A percentile compares a stretch with the other conserved stretches of the same genome.
Evolutionary conservation across 2,113 vertebrate species (phyloP).

Genomic region (Cebus imitator): DNA sequence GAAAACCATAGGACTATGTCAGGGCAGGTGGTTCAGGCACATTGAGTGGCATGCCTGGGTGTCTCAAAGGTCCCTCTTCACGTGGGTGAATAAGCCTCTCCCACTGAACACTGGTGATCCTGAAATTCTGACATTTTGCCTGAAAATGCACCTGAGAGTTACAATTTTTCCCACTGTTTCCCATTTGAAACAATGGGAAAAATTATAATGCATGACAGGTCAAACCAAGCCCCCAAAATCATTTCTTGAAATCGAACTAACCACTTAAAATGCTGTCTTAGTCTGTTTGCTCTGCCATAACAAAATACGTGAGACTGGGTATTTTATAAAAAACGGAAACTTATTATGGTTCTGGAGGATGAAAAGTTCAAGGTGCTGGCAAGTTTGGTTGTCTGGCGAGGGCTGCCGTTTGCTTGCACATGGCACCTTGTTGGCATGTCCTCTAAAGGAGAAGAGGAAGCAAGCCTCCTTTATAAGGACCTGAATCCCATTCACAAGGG

Average conservation of each 20-base stretch:
- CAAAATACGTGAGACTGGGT: not conserved
- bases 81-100: not conserved
- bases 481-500: not conserved
- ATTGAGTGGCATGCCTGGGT: not conserved
- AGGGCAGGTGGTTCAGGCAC: rapidly evolving
- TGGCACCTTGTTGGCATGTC: not conserved
- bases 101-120: not conserved
- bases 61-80: not conserved
- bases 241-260: not conserved
- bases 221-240: not conserved
- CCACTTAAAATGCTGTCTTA: not conserved
- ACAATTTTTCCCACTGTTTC: not conserved
- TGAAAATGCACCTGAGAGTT: not conserved
- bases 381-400: not conserved
- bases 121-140: not conserved
- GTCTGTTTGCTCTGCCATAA: not conserved
- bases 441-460: not conserved
- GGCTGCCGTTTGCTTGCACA: not conserved
- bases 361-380: not conserved
- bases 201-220: not conserved
- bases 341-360: not conserved
- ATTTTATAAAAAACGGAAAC: not conserved
- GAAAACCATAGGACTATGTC: not conserved
- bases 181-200: not conserved
- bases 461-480: not conserved